These are phyloP conservation scores for Agelastica alni DNA, from an alignment of 2,888 invertebrate species.

Conservation along the genomic window DNA sequence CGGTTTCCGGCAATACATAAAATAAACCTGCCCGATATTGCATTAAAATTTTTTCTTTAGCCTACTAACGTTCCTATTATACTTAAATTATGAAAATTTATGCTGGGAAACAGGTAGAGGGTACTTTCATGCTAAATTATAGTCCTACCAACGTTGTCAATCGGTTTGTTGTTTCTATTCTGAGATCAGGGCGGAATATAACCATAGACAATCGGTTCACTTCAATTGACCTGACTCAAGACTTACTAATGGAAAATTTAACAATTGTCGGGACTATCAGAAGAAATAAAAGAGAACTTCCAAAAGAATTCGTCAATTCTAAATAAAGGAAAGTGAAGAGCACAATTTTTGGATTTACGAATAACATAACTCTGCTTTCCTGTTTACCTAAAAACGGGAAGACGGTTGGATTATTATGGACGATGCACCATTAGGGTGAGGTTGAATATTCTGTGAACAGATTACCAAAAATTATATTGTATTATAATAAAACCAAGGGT, in stretches of 20 bases:
- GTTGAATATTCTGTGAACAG: slow-evolving; percentile 5
- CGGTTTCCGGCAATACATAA: too few species aligned
- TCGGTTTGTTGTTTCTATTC: not conserved
- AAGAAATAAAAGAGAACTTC: not conserved
- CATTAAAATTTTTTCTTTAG: not conserved
- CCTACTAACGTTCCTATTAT: not conserved
- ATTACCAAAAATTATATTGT: slow-evolving; percentile 6
- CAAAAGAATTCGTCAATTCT: slow-evolving; percentile 6
- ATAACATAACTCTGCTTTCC: slow-evolving; percentile 6
- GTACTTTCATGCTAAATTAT: not conserved
- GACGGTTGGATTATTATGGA: slow-evolving; percentile 1
- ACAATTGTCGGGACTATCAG: not conserved
- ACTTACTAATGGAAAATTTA: not conserved
- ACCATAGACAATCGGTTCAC: not conserved
- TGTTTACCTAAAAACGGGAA: slow-evolving; percentile 8
- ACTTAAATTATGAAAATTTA: not conserved
- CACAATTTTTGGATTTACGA: slow-evolving; percentile 11
- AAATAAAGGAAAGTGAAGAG: slow-evolving; percentile 6
- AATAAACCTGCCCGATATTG: not conserved
- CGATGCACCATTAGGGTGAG: slow-evolving; percentile 4
- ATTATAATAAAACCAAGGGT: slow-evolving; percentile 9
- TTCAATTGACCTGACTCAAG: not conserved
- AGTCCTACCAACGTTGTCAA: not conserved
- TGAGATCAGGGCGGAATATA: not conserved
- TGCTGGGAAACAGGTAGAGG: not conserved